phyloP scores from a whole-genome alignment of 92 coral and sea anemone genomes.

The Epizoanthus fatuus region DNA sequence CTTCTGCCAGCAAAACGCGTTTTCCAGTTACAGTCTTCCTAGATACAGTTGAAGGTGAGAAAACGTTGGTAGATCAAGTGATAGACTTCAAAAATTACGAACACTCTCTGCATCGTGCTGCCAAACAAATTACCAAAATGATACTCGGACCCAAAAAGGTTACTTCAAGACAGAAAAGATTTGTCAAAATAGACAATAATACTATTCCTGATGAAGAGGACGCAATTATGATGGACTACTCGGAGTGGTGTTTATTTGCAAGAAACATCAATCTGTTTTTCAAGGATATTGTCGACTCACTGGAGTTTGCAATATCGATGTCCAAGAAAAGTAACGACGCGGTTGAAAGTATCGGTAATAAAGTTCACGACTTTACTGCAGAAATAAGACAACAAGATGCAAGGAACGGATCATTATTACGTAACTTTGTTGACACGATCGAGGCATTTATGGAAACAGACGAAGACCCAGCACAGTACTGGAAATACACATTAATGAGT shows the following conservation, averaged over 20 bases:
- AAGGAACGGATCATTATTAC: background rate
- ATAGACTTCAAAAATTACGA: constrained; percentile 60
- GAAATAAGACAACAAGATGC: background rate
- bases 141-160: constrained; percentile 15
- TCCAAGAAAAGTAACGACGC: background rate
- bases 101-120: constrained; percentile 44
- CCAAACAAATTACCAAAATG: constrained; percentile 35
- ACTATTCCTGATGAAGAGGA: background rate
- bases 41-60: constrained; percentile 28
- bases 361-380: background rate
- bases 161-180: background rate
- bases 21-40: constrained; percentile 49
- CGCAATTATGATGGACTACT: background rate
- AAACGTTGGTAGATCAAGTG: constrained; percentile 34
- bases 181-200: background rate
- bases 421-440: constrained; percentile 1
- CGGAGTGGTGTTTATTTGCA: constrained; percentile 23
- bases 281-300: constrained; percentile 37
- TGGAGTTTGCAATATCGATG: constrained; percentile 15
- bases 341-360: background rate
- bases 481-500: constrained; percentile 21
- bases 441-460: background rate
- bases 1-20: constrained; percentile 32
- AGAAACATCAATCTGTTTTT: constrained; percentile 24
- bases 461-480: background rate